Base-by-base conservation (phyloP, 2,113 vertebrate genomes). In the Pagrus major region DNA sequence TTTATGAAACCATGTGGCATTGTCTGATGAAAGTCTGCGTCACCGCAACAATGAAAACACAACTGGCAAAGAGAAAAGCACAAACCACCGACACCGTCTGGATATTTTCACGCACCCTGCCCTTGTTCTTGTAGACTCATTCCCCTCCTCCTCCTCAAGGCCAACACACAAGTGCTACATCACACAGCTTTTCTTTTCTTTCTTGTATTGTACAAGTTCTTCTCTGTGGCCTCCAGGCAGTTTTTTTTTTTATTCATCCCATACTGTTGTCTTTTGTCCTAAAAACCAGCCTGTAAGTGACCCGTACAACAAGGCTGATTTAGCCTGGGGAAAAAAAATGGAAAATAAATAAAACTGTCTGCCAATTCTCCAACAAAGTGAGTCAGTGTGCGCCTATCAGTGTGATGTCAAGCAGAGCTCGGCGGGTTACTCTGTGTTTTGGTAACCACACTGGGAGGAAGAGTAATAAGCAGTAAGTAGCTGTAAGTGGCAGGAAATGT, bases 81-180 rank as follows among this genome's bases (percentile, higher is more conserved):
- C 81, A 90, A 90, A 92, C 88, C 90, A 11, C 89, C 44, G 78
- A 90, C 81, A 86, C 84, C 14, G 56, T 88, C 92, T 92, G 91
- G 91, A 90, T 84, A 79, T 51, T 81, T 82, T 93, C 90, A 88
- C 76, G 75, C 78, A 76, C 71, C 68, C 65, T 69, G 67, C 47
- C 44, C 67, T 79, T 71, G 65, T 86, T 84, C 77, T 66, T 71
- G 59, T 37, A 66, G 59, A 20, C 70, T 79, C 56, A 21, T 78
- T 84, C 49, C 65, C 23, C 66, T n/a, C n/a, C n/a, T n/a, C n/a
- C n/a, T n/a, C n/a, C n/a, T n/a, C 88, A 81, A 90, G 83, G 85
- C 81, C 85, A 77, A 61, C 29, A 44, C 82, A 84, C 70, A 33
- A 84, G 77, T 67, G 70, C 25, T 59, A 20, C 33, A 80, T 76